These are phyloP conservation scores for Pluvialis apricaria DNA, from an alignment of 2,113 vertebrate species.

Conservation along the genomic window DNA sequence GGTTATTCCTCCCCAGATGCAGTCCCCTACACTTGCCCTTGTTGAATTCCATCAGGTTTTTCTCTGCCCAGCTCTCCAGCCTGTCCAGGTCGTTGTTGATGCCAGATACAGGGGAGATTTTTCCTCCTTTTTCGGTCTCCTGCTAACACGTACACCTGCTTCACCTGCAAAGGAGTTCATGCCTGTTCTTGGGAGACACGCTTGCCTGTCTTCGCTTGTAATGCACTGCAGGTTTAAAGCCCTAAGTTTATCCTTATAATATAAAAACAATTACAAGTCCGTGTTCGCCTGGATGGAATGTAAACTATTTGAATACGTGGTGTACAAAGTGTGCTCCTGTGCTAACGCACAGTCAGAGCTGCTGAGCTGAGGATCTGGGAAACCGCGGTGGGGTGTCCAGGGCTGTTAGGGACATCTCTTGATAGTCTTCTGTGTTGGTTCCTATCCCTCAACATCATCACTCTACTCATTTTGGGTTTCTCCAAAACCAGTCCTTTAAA, in stretches of 20 bases:
- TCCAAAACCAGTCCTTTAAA: not conserved
- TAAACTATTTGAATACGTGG: not conserved
- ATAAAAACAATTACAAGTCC: too few relatives aligned
- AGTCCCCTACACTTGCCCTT: too few relatives aligned
- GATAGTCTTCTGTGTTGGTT: not conserved
- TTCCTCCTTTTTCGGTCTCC: not conserved
- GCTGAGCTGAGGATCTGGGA: not conserved
- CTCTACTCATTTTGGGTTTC: not conserved
- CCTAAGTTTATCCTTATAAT: not conserved
- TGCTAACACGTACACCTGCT: not conserved
- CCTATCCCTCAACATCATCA: not conserved
- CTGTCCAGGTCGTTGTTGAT: too few relatives aligned
- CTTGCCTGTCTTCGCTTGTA: not conserved
- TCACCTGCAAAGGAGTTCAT: not conserved
- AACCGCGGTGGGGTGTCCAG: not conserved
- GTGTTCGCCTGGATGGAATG: not conserved
- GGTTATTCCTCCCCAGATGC: too few relatives aligned
- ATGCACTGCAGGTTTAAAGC: not conserved
- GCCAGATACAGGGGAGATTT: not conserved
- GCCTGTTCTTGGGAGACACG: not conserved
- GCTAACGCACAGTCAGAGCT: accelerated
- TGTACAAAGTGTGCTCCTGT: not conserved
- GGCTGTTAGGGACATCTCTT: not conserved
- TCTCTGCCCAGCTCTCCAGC: too few relatives aligned
- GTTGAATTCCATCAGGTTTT: too few relatives aligned